Evolutionary conservation across 2,888 invertebrate genomes (phyloP).

Genomic region (Colletes collaris): DNA sequence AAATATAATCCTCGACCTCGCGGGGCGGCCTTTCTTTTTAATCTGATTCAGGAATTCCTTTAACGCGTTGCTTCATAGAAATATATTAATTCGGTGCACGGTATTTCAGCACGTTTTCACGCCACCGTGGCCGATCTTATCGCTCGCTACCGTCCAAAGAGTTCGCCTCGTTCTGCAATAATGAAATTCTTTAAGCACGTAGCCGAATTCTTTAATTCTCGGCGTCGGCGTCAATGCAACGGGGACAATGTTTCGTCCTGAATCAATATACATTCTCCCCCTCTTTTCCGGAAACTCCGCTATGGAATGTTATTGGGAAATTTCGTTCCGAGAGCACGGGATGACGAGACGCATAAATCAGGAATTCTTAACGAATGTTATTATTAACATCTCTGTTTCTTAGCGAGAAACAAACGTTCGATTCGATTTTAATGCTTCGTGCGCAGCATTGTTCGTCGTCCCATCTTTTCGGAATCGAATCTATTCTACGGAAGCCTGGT

Average conservation of each 20-base stretch:
- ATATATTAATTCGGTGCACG: neutral
- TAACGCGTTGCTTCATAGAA: neutral
- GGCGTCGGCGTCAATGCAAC: neutral
- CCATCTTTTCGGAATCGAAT: too few species aligned
- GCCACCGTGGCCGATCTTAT: neutral
- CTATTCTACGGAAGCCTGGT: too few species aligned
- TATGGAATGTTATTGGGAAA: conserved; percentile 22
- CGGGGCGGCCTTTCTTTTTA: neutral
- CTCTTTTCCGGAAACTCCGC: neutral
- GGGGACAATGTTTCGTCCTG: neutral
- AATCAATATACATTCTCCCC: neutral
- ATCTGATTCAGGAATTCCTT: neutral
- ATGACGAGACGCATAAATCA: neutral
- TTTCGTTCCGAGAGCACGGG: neutral
- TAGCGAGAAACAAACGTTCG: too few species aligned
- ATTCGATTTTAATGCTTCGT: too few species aligned
- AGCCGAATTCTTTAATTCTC: conserved; percentile 7
- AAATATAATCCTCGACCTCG: too few species aligned
- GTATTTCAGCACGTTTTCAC: neutral
- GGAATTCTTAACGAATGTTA: too few species aligned
- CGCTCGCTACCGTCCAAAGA: neutral
- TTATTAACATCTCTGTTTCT: too few species aligned
- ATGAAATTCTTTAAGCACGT: conserved; percentile 2
- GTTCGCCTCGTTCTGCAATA: neutral
- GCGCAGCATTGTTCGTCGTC: too few species aligned